Conservation (phyloP, 1,140 invertebrate genomes). For the Ceratina australensis region DNA sequence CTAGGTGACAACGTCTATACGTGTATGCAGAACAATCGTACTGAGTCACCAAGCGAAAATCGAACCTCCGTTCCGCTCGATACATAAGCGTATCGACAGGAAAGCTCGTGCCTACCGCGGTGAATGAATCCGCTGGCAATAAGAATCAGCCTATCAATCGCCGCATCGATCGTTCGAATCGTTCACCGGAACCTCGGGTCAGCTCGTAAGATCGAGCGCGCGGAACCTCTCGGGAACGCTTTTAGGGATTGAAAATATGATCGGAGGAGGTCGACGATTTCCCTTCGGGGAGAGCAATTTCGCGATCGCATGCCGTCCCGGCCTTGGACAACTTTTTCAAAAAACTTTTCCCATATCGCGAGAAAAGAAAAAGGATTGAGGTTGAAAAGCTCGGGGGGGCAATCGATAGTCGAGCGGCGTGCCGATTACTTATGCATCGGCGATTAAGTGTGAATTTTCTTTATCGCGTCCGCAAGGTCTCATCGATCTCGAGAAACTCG, state of each 20-base stretch:
- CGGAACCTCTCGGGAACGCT: neutral
- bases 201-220: neutral
- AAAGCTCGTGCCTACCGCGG: conserved; percentile 15
- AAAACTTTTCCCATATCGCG: neutral
- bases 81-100: too few species aligned
- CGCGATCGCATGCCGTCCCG: neutral
- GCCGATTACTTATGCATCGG: conserved; percentile 17
- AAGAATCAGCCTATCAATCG: conserved; percentile 13
- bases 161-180: neutral
- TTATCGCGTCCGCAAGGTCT: conserved; percentile 3
- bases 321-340: neutral
- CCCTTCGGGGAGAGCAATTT: neutral
- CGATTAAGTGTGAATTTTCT: conserved; percentile 3
- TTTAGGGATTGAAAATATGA: neutral
- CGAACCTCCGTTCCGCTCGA: conserved; percentile 43
- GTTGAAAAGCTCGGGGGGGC: neutral
- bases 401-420: neutral
- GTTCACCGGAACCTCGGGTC: neutral
- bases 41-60: conserved; percentile 38
- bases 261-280: neutral
- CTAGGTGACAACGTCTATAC: conserved; percentile 36
- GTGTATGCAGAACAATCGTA: conserved; percentile 41
- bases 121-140: conserved; percentile 45
- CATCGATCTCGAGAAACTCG: conserved; percentile 7
- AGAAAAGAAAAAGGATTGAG: neutral